These are phyloP conservation scores for Periophthalmus magnuspinnatus DNA, from an alignment of 2,797 vertebrate genomes.

Conservation along the genomic window DNA sequence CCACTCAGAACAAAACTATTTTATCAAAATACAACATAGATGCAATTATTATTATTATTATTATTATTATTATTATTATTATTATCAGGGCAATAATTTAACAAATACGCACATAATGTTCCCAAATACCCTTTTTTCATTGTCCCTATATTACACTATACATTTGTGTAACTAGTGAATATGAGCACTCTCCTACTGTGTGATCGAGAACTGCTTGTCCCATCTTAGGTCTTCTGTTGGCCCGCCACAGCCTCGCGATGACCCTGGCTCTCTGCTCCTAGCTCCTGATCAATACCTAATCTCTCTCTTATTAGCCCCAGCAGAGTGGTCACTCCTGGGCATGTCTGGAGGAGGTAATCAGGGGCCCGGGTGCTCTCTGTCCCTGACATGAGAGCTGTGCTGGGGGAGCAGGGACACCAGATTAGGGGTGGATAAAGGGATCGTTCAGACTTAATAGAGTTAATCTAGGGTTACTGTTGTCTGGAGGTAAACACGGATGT, in stretches of 20 bases:
- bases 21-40: too few species aligned
- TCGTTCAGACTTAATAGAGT: background rate
- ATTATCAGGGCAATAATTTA: too few species aligned
- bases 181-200: background rate
- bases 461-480: background rate
- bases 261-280: constrained; percentile 81
- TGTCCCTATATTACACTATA: background rate
- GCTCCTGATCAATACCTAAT: constrained; percentile 97
- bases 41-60: too few species aligned
- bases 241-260: background rate
- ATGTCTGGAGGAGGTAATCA: constrained; percentile 96
- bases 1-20: too few species aligned
- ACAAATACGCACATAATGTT: too few species aligned
- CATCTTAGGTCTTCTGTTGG: constrained; percentile 15
- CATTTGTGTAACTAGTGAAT: background rate
- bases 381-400: constrained; percentile 69
- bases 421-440: constrained; percentile 3
- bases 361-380: constrained; percentile 81
- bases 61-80: too few species aligned
- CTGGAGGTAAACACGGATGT: background rate
- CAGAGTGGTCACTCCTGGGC: constrained; percentile 84
- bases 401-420: constrained; percentile 50
- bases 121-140: too few species aligned
- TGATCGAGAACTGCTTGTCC: background rate
- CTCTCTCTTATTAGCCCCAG: constrained; percentile 98